Base-by-base conservation (phyloP, 2,888 invertebrate species). In the Bruchidius siliquastri region DNA sequence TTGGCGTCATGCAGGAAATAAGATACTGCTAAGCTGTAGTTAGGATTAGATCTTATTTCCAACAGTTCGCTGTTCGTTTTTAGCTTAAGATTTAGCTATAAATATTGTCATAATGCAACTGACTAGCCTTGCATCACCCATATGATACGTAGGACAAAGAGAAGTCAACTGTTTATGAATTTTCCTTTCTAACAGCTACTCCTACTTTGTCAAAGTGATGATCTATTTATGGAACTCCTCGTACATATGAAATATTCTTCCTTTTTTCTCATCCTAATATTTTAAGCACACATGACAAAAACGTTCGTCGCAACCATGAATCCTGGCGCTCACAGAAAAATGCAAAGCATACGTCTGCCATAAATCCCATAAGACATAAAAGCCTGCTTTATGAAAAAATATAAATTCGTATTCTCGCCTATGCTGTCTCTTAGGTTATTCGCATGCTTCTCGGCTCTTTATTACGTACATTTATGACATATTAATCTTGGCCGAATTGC, bases 341-440 rank as follows among this genome's bases (percentile, higher is more conserved):
- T 49, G 49, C 49, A 49, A 49, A 49, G 49, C 49, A 49, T 49
- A 49, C 18, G 49, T 49, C 13, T 8, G 49, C 49, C 49, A 49
- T 49, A 49, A 49, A 49, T 49, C 18, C 49, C 49, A 3, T 13
- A 49, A 49, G 49, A 49, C 49, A 49, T 49, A 49, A 49, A 49
- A 13, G 49, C 49, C 10, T 49, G 80, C 79, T 80, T 83, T 82
- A 83, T 82, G 82, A 82, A 82, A 81, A 83, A 83, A 83, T 82
- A 82, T 83, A 82, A 83, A 83, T 83, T 82, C 82, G 82, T 83
- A 83, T 82, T 79, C 79, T 77, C 79, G 79, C 78, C 79, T 81
- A 77, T 80, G 49, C 49, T 13, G 49, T 49, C 49, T 49, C 49
- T 49, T 49, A 49, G 49, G 49, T 49, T 49, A 49, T 49, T 49